Percentiles rank a stretch among this genome's conserved stretches.
Evolutionary conservation across 2,888 invertebrate genomes (phyloP).

Genomic region (Serrognathus titanus): DNA sequence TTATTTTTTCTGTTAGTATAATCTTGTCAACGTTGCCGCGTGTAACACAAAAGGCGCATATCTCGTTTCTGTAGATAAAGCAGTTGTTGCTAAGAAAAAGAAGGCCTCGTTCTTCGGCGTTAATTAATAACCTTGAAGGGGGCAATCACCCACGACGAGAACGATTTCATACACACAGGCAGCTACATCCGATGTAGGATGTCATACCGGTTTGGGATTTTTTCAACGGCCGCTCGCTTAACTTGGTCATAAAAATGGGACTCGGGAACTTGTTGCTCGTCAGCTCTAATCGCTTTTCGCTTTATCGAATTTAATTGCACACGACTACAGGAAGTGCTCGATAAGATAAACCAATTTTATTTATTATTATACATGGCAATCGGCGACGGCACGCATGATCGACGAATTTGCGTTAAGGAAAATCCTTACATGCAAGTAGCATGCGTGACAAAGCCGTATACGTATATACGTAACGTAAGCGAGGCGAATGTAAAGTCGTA

Average conservation of each 20-base stretch:
- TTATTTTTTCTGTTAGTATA: too few relatives aligned
- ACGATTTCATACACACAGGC: slow-evolving; percentile 3
- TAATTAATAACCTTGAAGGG: slow-evolving; percentile 30
- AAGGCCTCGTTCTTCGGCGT: slow-evolving; percentile 3
- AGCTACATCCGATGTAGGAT: slow-evolving; percentile 11
- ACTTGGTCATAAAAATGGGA: not conserved
- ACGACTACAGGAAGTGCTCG: slow-evolving; percentile 3
- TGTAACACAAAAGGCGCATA: too few relatives aligned
- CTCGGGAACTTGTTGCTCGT: too few relatives aligned
- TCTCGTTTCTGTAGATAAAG: not conserved
- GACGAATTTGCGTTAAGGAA: too few relatives aligned
- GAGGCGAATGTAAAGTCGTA: too few relatives aligned
- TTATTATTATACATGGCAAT: too few relatives aligned
- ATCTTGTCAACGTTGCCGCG: too few relatives aligned
- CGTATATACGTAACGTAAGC: too few relatives aligned
- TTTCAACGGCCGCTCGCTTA: not conserved
- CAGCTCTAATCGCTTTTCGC: not conserved
- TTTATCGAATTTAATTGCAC: slow-evolving; percentile 4
- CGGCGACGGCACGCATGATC: too few relatives aligned
- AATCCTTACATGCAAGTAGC: too few relatives aligned
- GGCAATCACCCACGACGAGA: slow-evolving; percentile 30
- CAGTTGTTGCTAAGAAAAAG: not conserved
- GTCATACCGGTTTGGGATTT: slow-evolving; percentile 19
- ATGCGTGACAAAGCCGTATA: too few relatives aligned
- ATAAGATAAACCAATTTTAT: slow-evolving; percentile 6